Evolutionary conservation across 2,113 vertebrate genomes (phyloP), one percentile per base, ranked within the genome.

Genomic region (Nyctereutes procyonoides): DNA sequence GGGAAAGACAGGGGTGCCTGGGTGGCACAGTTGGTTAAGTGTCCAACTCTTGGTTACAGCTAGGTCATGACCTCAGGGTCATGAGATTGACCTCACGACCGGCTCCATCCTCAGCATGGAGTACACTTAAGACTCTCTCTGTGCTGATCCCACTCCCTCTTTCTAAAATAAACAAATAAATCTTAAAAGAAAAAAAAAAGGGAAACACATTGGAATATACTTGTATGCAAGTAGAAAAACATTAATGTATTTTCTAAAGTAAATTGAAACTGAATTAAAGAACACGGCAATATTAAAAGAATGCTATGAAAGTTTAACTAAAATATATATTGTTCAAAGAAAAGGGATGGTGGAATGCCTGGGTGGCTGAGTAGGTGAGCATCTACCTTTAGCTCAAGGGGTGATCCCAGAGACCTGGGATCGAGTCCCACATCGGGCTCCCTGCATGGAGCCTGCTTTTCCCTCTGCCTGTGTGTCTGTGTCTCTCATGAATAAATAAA

Each of bases 181-280:
- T 67, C 60, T 12, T 26, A 62, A 26, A 62, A 60, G 9, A 60
- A 60, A 43, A 43, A 43, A 43, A 43, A 62, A 88, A 79, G 5
- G 16, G 5, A 14, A 73, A 94, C 92, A 65, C 15, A 48, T 4
- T 48, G n/a, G 13, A 94, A 51, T 80, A 5, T 85, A 83, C 56
- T 93, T 43, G 11, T 76, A 84, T 85, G 15, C 4, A 93, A 89
- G 43, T 38, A 89, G 20, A 83, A 76, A 85, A 79, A 17, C 16
- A 79, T 87, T 87, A 6, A 79, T 81, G 11, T 67, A 48, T 62
- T 85, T 94, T 94, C 38, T 53, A 88, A 88, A 95, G 32, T 43
- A 87, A 86, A 89, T 28, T 67, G 26, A 79, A 88, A 89, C 24
- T 77, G 16, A 24, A 85, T 90, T 55, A 94, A n/a, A 95, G 6